Base-by-base conservation (phyloP, 2,113 vertebrate species). In the Chaetodon auriga region DNA sequence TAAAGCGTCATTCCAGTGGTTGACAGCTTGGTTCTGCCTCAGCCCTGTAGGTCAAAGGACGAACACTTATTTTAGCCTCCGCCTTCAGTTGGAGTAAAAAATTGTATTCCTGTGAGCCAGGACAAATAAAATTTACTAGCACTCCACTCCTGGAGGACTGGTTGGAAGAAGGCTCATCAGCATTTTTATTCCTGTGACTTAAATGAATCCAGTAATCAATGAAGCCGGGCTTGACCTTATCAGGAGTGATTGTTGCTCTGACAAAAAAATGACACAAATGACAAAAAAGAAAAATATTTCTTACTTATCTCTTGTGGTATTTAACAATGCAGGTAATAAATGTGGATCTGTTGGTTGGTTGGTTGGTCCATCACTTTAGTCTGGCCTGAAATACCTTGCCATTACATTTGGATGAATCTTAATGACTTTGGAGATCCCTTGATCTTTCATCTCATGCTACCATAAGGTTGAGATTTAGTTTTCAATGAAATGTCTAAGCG, bases 1-100 rank as follows among this genome's bases (percentile, higher is more conserved):
- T 90, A 83, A 86, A 86, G 85, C 13, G 0, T n/a, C 16, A 57
- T 81, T 89, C 84, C 88, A 74, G 88, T 15, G 75, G 87, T 9
- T 35, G 75, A 36, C 15, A 45, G 16, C 54, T 80, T 46, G 75
- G 69, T 77, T 85, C 13, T 14, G n/a, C 77, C 64, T 16, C 63
- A 62, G 35, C 46, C 8, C 75, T 13, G 49, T 7, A 53, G 81
- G 54, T 62, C 72, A 43, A 25, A 71, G 62, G 13, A 19, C 25
- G 12, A 30, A 58, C 1, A 5, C 45, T 62, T 73, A 62, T 53
- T 82, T 80, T 55, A 55, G 79, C 51, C 12, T 15, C 64, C 53
- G 54, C 80, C 77, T 85, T 71, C 71, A 49, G 57, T 16, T 19
- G 38, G 23, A 68, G 8, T 14, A 63, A 62, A 63, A 63, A 62